Percentiles rank a stretch among this genome's conserved stretches.
Evolutionary conservation across 2,888 invertebrate genomes (phyloP).

Genomic region (Hypomecis punctinalis): DNA sequence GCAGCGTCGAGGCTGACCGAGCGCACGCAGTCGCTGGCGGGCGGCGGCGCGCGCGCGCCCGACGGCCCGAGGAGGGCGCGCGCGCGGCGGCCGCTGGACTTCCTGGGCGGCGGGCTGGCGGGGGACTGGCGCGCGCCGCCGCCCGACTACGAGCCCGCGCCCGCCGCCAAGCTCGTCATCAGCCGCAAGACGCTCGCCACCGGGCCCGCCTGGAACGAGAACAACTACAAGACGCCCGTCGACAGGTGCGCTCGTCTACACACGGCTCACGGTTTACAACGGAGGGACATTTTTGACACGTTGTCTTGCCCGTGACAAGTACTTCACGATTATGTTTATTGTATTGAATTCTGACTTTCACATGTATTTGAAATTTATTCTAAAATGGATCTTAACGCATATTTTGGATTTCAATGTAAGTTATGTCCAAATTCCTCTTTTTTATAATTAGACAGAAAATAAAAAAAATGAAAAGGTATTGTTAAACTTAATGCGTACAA

Average conservation of each 20-base stretch:
- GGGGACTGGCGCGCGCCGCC: conserved; percentile 61
- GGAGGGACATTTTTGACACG: too few species aligned
- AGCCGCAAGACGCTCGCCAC: conserved; percentile 79
- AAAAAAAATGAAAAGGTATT: too few species aligned
- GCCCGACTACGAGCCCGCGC: conserved; percentile 70
- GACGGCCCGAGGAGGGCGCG: background rate
- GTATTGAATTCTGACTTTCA: too few species aligned
- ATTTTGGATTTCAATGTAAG: too few species aligned
- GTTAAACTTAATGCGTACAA: too few species aligned
- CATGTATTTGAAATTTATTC: too few species aligned
- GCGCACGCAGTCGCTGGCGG: background rate
- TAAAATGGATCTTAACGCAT: too few species aligned
- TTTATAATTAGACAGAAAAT: too few species aligned
- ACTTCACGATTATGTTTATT: too few species aligned
- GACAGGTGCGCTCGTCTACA: conserved; percentile 70
- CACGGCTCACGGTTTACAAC: too few species aligned
- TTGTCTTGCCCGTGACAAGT: too few species aligned
- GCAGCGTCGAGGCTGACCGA: background rate
- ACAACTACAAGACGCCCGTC: conserved; percentile 78
- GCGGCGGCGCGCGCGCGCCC: background rate
- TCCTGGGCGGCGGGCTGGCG: conserved; percentile 66
- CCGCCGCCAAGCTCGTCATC: conserved; percentile 79
- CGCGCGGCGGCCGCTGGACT: conserved; percentile 51
- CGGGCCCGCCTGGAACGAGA: conserved; percentile 79
- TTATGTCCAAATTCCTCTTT: too few species aligned